Percentiles rank a stretch among this genome's conserved stretches.
These are phyloP conservation scores for Glaucopsyche alexis DNA, from an alignment of 2,888 invertebrate genomes.

Conservation along the genomic window DNA sequence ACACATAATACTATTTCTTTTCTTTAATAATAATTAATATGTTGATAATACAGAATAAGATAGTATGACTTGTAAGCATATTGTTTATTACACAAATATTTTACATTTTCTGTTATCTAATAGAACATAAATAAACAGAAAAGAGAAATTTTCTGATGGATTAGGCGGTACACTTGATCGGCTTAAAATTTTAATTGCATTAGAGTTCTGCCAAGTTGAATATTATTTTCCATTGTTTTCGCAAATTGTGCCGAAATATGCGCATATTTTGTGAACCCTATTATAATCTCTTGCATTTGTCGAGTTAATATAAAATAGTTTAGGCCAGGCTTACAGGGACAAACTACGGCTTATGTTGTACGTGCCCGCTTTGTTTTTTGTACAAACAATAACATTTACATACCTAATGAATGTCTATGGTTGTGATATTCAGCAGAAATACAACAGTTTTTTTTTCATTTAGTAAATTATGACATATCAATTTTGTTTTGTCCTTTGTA, in stretches of 20 bases:
- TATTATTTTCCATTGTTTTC: not conserved
- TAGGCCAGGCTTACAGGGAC: not conserved
- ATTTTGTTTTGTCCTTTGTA: no score
- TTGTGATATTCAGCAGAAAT: no score
- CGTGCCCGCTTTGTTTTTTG: not conserved
- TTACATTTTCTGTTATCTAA: not conserved
- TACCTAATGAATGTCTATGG: no score
- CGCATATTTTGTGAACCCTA: slow-evolving; percentile 13
- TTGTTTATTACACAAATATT: not conserved
- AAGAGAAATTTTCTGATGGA: not conserved
- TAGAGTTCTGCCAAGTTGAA: slow-evolving; percentile 3
- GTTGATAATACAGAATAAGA: no score
- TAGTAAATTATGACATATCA: no score
- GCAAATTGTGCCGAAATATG: not conserved
- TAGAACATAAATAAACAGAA: not conserved
- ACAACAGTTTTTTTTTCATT: no score
- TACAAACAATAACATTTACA: no score
- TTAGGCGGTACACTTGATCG: not conserved
- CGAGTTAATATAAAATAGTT: not conserved
- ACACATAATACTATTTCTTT: not conserved
- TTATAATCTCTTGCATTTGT: slow-evolving; percentile 17
- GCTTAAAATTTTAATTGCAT: slow-evolving; percentile 6
- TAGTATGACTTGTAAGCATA: no score
- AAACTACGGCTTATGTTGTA: slow-evolving; percentile 1
- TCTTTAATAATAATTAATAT: not conserved